Conservation (phyloP, 1,140 invertebrate genomes). For the Zelostemma sp. region DNA sequence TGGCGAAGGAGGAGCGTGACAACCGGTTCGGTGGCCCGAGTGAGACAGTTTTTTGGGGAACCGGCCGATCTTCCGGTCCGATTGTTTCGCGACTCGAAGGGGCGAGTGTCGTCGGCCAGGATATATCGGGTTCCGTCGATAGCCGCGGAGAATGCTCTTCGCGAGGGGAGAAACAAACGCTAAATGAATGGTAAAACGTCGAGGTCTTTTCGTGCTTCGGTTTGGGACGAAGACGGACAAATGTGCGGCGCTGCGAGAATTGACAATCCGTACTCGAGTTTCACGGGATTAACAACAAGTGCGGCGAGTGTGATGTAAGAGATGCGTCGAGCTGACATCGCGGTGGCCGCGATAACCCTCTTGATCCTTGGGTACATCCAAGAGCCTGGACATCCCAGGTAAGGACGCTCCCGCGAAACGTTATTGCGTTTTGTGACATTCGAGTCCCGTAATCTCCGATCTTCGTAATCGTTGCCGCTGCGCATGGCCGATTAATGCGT, state of each 20-base stretch:
- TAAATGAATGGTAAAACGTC: neutral
- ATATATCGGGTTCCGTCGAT: conserved; percentile 34
- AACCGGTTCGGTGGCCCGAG: conserved; percentile 12
- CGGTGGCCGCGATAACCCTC: conserved; percentile 69
- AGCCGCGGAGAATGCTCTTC: conserved; percentile 16
- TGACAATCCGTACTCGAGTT: conserved; percentile 43
- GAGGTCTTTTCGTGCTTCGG: neutral
- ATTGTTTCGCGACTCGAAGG: conserved; percentile 33
- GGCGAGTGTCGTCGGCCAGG: conserved; percentile 8
- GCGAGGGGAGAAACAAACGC: conserved; percentile 2
- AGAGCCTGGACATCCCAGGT: conserved; percentile 64
- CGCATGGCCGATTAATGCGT: neutral
- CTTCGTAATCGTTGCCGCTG: neutral
- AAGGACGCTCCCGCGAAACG: conserved; percentile 35
- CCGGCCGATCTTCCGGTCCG: conserved; percentile 27
- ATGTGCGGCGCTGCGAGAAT: conserved; percentile 34
- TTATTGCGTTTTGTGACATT: neutral
- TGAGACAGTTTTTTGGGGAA: conserved; percentile 12
- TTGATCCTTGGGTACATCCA: conserved; percentile 65
- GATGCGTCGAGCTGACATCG: conserved; percentile 70
- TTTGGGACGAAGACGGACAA: conserved; percentile 4
- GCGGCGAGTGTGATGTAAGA: conserved; percentile 69
- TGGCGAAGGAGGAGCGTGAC: conserved; percentile 1
- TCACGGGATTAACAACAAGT: conserved; percentile 59
- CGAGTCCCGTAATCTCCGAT: neutral